These are phyloP conservation scores for Thalpophila matura DNA, from an alignment of 2,888 invertebrate genomes.

Conservation along the genomic window DNA sequence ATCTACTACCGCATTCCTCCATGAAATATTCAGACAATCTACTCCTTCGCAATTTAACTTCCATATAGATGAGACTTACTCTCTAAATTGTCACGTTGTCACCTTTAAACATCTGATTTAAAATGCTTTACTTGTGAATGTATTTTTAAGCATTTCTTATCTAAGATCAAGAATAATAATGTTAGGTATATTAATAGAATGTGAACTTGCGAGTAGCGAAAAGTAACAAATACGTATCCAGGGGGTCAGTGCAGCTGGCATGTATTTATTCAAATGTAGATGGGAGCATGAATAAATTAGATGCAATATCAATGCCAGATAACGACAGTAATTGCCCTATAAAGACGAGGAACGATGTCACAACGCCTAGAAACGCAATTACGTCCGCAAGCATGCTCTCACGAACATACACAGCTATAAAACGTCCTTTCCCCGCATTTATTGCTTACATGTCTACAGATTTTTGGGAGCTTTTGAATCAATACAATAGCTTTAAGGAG, in stretches of 20 bases:
- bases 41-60: conserved; percentile 69
- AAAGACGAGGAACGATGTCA: conserved; percentile 88
- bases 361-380: conserved; percentile 87
- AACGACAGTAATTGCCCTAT: conserved; percentile 89
- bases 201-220: conserved; percentile 66
- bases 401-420: conserved; percentile 82
- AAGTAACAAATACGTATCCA: conserved; percentile 67
- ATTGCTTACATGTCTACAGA: conserved; percentile 79
- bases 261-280: conserved; percentile 84
- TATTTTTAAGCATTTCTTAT: conserved; percentile 67
- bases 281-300: conserved; percentile 85
- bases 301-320: conserved; percentile 90
- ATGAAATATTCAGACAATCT: conserved; percentile 77
- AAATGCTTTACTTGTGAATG: conserved; percentile 39
- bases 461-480: conserved; percentile 75
- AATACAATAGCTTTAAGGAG: conserved; percentile 66
- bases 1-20: conserved; percentile 65
- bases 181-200: conserved; percentile 75
- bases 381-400: conserved; percentile 83
- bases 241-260: conserved; percentile 79
- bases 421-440: conserved; percentile 77
- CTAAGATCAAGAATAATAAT: conserved; percentile 65
- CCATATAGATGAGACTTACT: conserved; percentile 53
- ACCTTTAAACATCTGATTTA: conserved; percentile 65
- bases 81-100: conserved; percentile 31